phyloP scores from a whole-genome alignment of 1,140 invertebrate species.

The Panagrolaimus sp. region DNA sequence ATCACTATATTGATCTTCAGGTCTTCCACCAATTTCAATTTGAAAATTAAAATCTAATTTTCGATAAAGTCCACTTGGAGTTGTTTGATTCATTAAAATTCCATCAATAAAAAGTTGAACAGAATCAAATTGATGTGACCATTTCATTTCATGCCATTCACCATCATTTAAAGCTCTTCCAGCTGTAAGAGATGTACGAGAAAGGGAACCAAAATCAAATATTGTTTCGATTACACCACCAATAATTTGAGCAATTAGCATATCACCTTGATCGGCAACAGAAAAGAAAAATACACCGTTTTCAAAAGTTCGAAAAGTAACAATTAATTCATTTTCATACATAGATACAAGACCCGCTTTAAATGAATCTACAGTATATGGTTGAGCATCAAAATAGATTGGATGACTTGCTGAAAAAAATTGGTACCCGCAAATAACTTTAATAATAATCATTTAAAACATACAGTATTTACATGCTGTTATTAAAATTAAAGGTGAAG shows the following conservation, averaged over 20 bases:
- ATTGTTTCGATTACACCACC: slow-evolving; percentile 46
- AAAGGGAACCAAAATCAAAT: slow-evolving; percentile 55
- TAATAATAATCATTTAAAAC: slow-evolving; percentile 23
- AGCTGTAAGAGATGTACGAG: slow-evolving; percentile 35
- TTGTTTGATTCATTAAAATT: slow-evolving; percentile 49
- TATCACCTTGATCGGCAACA: slow-evolving; percentile 55
- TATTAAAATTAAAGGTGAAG: slow-evolving; percentile 39
- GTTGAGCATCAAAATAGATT: slow-evolving; percentile 44
- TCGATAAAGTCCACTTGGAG: slow-evolving; percentile 52
- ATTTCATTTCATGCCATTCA: slow-evolving; percentile 51
- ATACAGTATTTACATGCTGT: slow-evolving; percentile 46
- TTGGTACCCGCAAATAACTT: neutral
- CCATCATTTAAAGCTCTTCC: slow-evolving; percentile 55
- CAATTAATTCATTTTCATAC: slow-evolving; percentile 56
- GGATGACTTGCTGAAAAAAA: slow-evolving; percentile 37
- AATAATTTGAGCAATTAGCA: slow-evolving; percentile 53
- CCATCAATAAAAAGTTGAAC: slow-evolving; percentile 54
- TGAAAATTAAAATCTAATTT: slow-evolving; percentile 54
- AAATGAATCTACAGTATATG: slow-evolving; percentile 42
- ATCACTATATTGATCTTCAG: slow-evolving; percentile 49
- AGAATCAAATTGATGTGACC: slow-evolving; percentile 59
- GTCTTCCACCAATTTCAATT: slow-evolving; percentile 55
- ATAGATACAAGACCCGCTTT: slow-evolving; percentile 48
- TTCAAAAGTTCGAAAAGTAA: slow-evolving; percentile 55
- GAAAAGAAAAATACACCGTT: slow-evolving; percentile 58